Conservation (phyloP, 2,888 invertebrate species). For the Ormyrus nitidulus region DNA sequence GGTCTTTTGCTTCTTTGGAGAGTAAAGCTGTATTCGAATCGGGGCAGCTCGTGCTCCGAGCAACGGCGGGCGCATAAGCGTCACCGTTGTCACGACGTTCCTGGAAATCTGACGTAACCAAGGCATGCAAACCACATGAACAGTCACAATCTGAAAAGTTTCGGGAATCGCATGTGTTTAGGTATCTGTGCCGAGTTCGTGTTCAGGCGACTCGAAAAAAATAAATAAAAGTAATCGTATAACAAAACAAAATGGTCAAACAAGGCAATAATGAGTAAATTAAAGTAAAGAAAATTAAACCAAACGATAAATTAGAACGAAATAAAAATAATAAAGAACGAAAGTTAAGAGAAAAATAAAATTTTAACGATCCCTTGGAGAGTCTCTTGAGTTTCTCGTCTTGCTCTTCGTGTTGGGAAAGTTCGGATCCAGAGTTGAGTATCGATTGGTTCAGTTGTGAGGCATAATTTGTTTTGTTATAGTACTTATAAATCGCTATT, state of each 20-base stretch:
- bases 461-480: slow-evolving; percentile 57
- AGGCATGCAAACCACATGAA: slow-evolving; percentile 75
- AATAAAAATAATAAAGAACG: slow-evolving; percentile 40
- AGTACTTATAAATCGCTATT: slow-evolving; percentile 20
- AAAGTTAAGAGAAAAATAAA: slow-evolving; percentile 51
- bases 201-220: neutral
- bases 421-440: slow-evolving; percentile 47
- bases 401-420: slow-evolving; percentile 45
- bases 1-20: slow-evolving; percentile 75
- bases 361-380: slow-evolving; percentile 31
- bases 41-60: slow-evolving; percentile 73
- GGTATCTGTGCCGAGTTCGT: slow-evolving; percentile 53
- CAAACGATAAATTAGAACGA: slow-evolving; percentile 47
- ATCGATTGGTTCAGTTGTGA: slow-evolving; percentile 46
- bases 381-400: slow-evolving; percentile 43
- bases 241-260: slow-evolving; percentile 11
- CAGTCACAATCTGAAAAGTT: slow-evolving; percentile 73
- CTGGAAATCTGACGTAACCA: slow-evolving; percentile 76
- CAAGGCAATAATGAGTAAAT: slow-evolving; percentile 52
- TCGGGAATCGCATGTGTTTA: slow-evolving; percentile 60
- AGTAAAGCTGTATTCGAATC: slow-evolving; percentile 73
- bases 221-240: no score
- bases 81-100: slow-evolving; percentile 68
- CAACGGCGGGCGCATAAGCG: slow-evolving; percentile 68
- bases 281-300: slow-evolving; percentile 60